Base-by-base conservation (phyloP, 2,797 vertebrate species). In the Cuculus canorus region DNA sequence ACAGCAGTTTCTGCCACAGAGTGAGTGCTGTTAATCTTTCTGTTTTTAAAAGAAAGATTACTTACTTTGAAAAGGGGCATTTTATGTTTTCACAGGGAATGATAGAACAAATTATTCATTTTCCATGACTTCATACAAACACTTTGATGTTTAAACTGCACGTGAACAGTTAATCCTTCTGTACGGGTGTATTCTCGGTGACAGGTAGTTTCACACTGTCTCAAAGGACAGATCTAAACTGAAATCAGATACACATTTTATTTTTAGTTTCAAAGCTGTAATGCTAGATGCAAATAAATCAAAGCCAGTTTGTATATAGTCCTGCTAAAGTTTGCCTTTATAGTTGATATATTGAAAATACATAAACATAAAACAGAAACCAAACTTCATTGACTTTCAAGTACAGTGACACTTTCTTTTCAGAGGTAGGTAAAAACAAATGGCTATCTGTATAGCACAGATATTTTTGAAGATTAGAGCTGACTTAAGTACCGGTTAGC, bases 121-220 rank as follows among this genome's bases (percentile, higher is more conserved):
- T 97, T 97, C 97, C 96, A 87, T 97, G 25, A 96, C 91, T 96
- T 96, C 86, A 93, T 89, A 96, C 68, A 93, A 96, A 92, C 43
- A 63, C 87, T 93, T 96, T 96, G 96, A 95, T 97, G 86, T 95
- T 97, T 95, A 96, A 97, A 98, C 86, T 84, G 48, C 86, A 90
- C 90, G 86, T 84, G 97, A 96, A 97, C 97, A 97, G 96, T 96
- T 97, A 98, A 97, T 97, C 96, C 93, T 93, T 59, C 86, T 94
- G 94, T 90, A 97, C 27, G 80, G 92, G 96, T 93, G 90, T 90
- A 83, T 82, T 95, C 95, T 94, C 75, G 70, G 72, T 95, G 96
- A 97, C 56, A 96, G 90, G 91, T 6, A 13, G 72, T 84, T 92
- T 86, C 86, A 85, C 48, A 27, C 22, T 90, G 54, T 93, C 91